phyloP scores from a whole-genome alignment of 2,888 invertebrate species.

The Galerucella calmariensis region DNA sequence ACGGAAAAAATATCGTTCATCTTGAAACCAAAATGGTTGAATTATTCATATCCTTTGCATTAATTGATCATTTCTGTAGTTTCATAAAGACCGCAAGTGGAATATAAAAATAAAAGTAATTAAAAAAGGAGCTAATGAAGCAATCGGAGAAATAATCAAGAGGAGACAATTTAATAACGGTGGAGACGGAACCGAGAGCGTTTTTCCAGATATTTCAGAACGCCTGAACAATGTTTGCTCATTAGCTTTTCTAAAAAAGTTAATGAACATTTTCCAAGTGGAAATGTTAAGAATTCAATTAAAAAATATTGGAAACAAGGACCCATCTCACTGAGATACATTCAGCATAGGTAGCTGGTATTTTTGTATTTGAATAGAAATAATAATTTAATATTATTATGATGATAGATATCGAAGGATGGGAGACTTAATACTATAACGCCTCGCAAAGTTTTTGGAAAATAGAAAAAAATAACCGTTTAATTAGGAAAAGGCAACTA shows the following conservation, averaged over 20 bases:
- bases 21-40: no score
- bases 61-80: neutral
- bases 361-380: no score
- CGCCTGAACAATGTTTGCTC: slow-evolving; percentile 46
- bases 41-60: no score
- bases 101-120: neutral
- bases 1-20: no score
- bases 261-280: slow-evolving; percentile 39
- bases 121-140: slow-evolving; percentile 6
- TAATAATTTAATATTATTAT: no score
- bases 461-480: no score
- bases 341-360: no score
- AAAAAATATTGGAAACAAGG: slow-evolving; percentile 29
- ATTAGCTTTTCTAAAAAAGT: slow-evolving; percentile 43
- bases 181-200: slow-evolving; percentile 42
- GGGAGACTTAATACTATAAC: no score
- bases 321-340: no score
- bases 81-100: neutral
- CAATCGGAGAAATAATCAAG: slow-evolving; percentile 43
- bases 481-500: no score
- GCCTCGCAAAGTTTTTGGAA: no score
- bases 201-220: slow-evolving; percentile 42
- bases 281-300: slow-evolving; percentile 42
- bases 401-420: no score
- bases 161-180: slow-evolving; percentile 50